Evolutionary conservation across 2,113 vertebrate species (phyloP), one percentile per base, ranked within the genome.

Genomic region (Protobothrops mucrosquamatus): DNA sequence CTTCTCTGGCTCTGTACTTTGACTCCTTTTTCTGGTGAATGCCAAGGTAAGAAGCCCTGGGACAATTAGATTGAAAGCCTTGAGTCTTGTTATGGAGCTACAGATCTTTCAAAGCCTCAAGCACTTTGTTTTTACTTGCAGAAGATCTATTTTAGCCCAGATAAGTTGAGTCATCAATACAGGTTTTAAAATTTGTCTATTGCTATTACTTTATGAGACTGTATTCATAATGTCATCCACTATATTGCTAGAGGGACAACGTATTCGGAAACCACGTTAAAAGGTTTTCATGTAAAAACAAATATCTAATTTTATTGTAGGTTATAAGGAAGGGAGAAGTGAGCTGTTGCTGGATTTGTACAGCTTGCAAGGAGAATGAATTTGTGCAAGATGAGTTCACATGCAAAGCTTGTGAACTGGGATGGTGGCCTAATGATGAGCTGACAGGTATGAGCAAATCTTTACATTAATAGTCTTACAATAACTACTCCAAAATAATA

Each of bases 341-440:
- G 96, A 99, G 99, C 94, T 99, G 99, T 97, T 99, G 99, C 92
- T 99, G 99, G 99, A 99, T 99, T 96, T 99, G 99, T 94, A 99
- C 99, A 2, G 98, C 98, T 43, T 99, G 99, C 95, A 99, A 99
- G 92, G 99, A 99, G 96, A 99, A 99, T 1, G 99, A 99, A 81
- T 98, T 96, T 11, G 99, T 99, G 95, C 99, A 99, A 97, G 99
- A 99, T 81, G 99, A 99, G 96, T 99, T 99, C 96, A 99, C 99
- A 3, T 99, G 99, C 97, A 99, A 98, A 96, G 99, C 99, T 2
- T 99, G 99, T 95, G 99, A 99, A 34, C 97, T 99, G 93, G 99
- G 99, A 85, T 99, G 99, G 99, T 99, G 99, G 99, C 99, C 99
- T 0, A 98, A 98, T 51, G 93, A 97, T 18, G 98, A 98, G 1